These are phyloP conservation scores for Mechanitis mazaeus DNA, from an alignment of 2,888 invertebrate species.

Conservation along the genomic window DNA sequence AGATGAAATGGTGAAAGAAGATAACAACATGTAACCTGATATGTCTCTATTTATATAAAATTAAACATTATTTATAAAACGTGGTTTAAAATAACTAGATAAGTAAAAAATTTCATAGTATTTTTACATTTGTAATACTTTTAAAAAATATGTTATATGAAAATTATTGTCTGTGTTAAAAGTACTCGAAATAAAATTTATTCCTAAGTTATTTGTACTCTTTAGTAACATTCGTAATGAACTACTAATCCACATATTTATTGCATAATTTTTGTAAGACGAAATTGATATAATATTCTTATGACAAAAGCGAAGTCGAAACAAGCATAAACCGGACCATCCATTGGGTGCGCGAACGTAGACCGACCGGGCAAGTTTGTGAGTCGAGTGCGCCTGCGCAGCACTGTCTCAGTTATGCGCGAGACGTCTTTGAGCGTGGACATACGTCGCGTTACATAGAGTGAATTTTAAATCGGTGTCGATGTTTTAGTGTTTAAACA, in stretches of 20 bases:
- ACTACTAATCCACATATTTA: constrained; percentile 25
- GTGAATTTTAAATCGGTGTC: constrained; percentile 52
- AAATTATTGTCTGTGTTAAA: background rate
- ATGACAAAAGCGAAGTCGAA: constrained; percentile 64
- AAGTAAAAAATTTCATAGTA: too few relatives aligned
- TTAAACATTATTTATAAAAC: too few relatives aligned
- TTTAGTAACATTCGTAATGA: background rate
- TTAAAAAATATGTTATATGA: background rate
- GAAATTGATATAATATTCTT: constrained; percentile 45
- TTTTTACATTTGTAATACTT: too few relatives aligned
- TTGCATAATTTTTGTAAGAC: constrained; percentile 54
- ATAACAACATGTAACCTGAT: too few relatives aligned
- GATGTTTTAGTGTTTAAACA: constrained; percentile 59
- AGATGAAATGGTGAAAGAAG: too few relatives aligned
- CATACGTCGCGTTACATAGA: constrained; percentile 38
- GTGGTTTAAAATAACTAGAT: too few relatives aligned
- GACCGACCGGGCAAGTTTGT: constrained; percentile 60
- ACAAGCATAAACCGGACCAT: constrained; percentile 65
- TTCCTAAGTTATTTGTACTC: too few relatives aligned
- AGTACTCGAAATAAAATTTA: too few relatives aligned
- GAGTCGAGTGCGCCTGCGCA: constrained; percentile 27
- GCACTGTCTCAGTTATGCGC: constrained; percentile 51
- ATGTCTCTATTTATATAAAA: too few relatives aligned
- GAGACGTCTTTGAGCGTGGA: constrained; percentile 47
- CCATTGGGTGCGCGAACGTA: constrained; percentile 53